Percentiles rank a stretch among this genome's conserved stretches.
Evolutionary conservation across 2,113 vertebrate species (phyloP).

Genomic region (Natator depressus): DNA sequence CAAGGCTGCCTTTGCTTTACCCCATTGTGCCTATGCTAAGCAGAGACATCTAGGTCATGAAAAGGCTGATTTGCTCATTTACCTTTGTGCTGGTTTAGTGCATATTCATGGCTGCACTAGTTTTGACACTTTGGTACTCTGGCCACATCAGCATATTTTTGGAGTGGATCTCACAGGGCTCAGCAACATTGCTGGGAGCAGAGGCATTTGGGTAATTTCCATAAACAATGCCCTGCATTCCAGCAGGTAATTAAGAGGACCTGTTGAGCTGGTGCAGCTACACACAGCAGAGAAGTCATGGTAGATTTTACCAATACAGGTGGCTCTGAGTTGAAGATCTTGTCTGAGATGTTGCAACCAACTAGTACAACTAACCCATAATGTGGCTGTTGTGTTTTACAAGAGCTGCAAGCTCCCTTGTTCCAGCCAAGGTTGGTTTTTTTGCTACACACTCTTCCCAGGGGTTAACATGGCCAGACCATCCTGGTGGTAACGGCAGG

Average conservation of each 20-base stretch:
- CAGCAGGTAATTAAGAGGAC: background rate
- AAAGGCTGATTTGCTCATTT: accelerated
- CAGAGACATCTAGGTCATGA: background rate
- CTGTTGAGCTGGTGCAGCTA: background rate
- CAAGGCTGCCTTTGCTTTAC: background rate
- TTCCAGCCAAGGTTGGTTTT: background rate
- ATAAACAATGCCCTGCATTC: background rate
- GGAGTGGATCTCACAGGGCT: background rate
- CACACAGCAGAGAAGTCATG: background rate
- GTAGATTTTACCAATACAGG: background rate
- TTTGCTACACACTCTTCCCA: background rate
- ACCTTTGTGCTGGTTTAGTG: accelerated
- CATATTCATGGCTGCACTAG: background rate
- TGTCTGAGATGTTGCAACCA: background rate
- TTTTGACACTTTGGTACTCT: background rate
- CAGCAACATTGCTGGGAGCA: background rate
- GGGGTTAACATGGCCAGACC: accelerated
- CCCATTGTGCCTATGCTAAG: background rate
- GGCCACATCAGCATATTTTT: background rate
- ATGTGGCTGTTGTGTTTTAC: background rate
- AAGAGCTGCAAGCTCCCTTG: background rate
- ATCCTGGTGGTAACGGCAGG: background rate
- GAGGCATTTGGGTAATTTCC: background rate
- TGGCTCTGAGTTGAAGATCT: background rate
- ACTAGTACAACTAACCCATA: accelerated